A percentile compares a stretch with the other conserved stretches of the same genome.
Conservation (phyloP, 2,797 vertebrate species). For the Microtus obscurus region DNA sequence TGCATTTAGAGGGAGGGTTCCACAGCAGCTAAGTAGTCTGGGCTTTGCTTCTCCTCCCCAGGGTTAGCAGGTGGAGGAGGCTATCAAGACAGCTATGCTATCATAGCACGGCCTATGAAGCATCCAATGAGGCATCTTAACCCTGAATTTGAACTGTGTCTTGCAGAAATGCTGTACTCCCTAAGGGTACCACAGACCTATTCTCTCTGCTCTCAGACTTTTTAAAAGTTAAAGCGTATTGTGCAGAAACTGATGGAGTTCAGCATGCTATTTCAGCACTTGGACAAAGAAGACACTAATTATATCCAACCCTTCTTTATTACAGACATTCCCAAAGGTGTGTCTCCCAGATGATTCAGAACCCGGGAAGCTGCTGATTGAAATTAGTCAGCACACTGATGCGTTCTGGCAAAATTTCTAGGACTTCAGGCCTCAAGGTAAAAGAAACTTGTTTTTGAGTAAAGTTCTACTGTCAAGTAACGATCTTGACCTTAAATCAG, state of each 20-base stretch:
- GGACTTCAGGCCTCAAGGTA: background rate
- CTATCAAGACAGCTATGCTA: background rate
- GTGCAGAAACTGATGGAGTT: background rate
- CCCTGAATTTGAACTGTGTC: background rate
- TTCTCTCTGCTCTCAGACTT: background rate
- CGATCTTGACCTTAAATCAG: background rate
- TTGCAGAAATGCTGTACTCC: background rate
- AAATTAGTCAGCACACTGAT: background rate
- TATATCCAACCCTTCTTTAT: background rate
- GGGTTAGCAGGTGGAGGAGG: background rate
- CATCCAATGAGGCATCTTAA: background rate
- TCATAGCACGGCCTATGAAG: background rate
- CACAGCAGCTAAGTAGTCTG: background rate
- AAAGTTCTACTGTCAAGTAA: fast-evolving
- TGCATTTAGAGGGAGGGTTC: background rate
- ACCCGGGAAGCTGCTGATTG: background rate
- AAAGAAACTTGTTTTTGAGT: background rate
- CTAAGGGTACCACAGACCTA: background rate
- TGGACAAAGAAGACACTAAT: background rate
- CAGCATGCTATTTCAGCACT: background rate
- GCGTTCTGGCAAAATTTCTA: background rate
- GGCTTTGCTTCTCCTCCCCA: background rate
- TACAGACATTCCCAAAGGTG: background rate
- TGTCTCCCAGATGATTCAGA: background rate
- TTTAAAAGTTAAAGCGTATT: background rate